phyloP scores from a whole-genome alignment of 2,797 vertebrate species.

The Sebastes minor region DNA sequence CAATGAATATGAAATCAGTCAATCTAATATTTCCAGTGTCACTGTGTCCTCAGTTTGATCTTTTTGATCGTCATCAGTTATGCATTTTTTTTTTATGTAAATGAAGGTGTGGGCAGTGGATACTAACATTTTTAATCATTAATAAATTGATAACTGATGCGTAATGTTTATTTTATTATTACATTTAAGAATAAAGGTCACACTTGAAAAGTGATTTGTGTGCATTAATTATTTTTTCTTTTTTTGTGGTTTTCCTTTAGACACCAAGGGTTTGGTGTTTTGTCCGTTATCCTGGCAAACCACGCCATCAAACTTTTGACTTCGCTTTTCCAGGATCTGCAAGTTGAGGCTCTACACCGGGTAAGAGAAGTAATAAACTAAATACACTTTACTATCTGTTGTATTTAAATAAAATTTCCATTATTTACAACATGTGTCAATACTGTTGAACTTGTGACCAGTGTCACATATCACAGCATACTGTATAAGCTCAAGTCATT shows the following conservation, averaged over 20 bases:
- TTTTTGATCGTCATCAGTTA: neutral
- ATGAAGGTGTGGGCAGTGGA: neutral
- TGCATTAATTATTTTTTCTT: neutral
- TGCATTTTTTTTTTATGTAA: neutral
- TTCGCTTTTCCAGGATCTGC: conserved; percentile 96
- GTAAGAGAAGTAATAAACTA: conserved; percentile 69
- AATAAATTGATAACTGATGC: neutral
- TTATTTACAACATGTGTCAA: neutral
- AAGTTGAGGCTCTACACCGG: conserved; percentile 95
- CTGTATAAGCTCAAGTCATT: neutral
- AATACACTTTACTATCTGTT: neutral
- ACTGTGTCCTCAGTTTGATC: neutral
- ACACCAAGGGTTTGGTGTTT: conserved; percentile 96
- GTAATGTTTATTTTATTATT: neutral
- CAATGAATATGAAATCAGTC: neutral
- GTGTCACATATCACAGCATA: neutral
- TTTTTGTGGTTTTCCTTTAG: conserved; percentile 67
- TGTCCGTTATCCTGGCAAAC: conserved; percentile 96
- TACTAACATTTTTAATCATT: neutral
- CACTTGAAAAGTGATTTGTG: neutral
- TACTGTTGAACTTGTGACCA: neutral
- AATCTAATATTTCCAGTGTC: neutral
- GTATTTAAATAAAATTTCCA: neutral
- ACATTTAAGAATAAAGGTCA: neutral
- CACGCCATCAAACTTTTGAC: conserved; percentile 95